Evolutionary conservation across 1,140 invertebrate species (phyloP), one percentile per base, ranked within the genome.

Genomic region (Drosophila elegans): DNA sequence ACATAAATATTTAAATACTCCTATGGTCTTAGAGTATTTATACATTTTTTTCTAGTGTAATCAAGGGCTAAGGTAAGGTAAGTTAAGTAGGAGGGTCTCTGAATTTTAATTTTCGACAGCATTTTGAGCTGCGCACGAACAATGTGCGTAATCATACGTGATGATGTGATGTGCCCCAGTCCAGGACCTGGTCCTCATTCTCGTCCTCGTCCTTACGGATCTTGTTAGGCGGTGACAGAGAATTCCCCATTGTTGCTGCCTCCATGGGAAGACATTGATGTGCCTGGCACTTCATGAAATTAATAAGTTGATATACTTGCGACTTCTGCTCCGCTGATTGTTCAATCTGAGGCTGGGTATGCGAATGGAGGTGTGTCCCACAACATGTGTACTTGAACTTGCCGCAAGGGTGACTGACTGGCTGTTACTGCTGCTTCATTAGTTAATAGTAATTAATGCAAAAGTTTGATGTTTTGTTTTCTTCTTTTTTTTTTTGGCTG

Each of bases 131-230:
- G 82, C 82, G 71, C 88, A 81, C 88, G 77, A 91, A 91, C 90
- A 91, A 91, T 91, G 89, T 84, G 90, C 85, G 85, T 91, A 91
- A 91, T 91, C 90, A 91, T 80, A 91, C 85, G 89, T 91, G 82
- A 91, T 91, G 89, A 85, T 90, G 84, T 72, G 85, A 76, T 68
- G 74, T 73, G 68, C 56, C 62, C 66, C 61, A 59, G 48, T 59
- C 53, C 62, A 60, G 56, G 51, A 63, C 44, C 54, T 71, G 46
- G 55, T 44, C 49, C 12, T 42, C 69, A 34, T 45, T 41, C 13
- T 42, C 69, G 27, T 38, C 39, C 69, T 39, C 41, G 53, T 54
- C 75, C 34, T 68, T 46, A 51, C 75, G 63, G 32, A 59, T 59
- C 53, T 60, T 62, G 56, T 78, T 55, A 67, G 77, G 69, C 46